A percentile compares a stretch with the other conserved stretches of the same genome.
These are phyloP conservation scores for Danionella dracula DNA, from an alignment of 2,797 vertebrate genomes.

Conservation along the genomic window DNA sequence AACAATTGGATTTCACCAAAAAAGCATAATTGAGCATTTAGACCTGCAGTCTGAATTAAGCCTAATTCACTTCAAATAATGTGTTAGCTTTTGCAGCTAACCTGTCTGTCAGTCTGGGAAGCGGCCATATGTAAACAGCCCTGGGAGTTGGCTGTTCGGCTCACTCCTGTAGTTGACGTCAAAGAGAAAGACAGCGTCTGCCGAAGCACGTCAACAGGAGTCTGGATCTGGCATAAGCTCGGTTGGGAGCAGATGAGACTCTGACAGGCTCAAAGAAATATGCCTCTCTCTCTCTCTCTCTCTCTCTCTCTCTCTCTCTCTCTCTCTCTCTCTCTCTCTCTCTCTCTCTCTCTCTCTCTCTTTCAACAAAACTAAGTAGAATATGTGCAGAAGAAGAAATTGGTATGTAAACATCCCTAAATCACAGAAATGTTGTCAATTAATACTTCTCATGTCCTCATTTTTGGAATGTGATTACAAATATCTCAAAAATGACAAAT, in stretches of 20 bases:
- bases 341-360: too few species aligned
- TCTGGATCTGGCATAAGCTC: constrained; percentile 23
- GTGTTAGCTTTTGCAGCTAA: background rate
- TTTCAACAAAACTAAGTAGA: constrained; percentile 22
- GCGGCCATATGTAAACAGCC: constrained; percentile 30
- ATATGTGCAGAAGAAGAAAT: constrained; percentile 6
- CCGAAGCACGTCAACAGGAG: constrained; percentile 31
- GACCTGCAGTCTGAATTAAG: too few species aligned
- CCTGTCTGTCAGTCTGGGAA: constrained; percentile 14
- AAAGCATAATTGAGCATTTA: too few species aligned
- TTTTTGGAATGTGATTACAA: constrained; percentile 3
- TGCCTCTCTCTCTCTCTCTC: constrained; percentile 25
- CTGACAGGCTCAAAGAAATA: constrained; percentile 24
- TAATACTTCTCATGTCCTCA: constrained; percentile 14
- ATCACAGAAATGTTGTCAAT: constrained; percentile 19
- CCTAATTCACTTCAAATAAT: too few species aligned
- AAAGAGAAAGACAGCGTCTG: constrained; percentile 32
- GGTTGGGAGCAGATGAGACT: constrained; percentile 37
- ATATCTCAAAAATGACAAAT: background rate
- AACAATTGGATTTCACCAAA: too few species aligned
- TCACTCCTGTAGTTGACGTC: constrained; percentile 38
- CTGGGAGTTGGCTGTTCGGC: constrained; percentile 16
- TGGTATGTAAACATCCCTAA: constrained; percentile 14
- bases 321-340: too few species aligned
- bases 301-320: too few species aligned